Percentiles rank a stretch among this genome's conserved stretches.
Evolutionary conservation across 1,140 invertebrate species (phyloP).

Genomic region (Brachionus plicatilis): DNA sequence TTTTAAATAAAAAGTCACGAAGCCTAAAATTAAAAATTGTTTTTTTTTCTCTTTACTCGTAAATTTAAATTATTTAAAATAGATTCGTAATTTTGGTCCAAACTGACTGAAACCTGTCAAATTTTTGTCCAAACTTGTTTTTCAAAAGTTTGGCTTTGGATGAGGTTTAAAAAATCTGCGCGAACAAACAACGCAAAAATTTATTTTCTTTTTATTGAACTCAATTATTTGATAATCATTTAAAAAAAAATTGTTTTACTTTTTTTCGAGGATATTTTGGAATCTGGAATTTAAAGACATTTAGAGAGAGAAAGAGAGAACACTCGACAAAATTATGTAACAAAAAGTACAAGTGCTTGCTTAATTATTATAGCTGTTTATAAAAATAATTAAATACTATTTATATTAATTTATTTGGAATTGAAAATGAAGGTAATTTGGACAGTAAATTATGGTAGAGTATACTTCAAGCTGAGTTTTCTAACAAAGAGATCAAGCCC

Average conservation of each 20-base stretch:
- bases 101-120: background rate
- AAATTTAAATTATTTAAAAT: background rate
- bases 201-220: too few species aligned
- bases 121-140: background rate
- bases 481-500: background rate
- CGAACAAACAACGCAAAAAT: background rate
- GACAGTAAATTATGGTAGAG: background rate
- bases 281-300: too few species aligned
- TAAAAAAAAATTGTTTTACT: too few species aligned
- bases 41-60: background rate
- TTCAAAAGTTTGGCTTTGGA: background rate
- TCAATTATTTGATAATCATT: too few species aligned
- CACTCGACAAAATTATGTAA: background rate
- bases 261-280: too few species aligned
- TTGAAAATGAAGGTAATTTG: background rate
- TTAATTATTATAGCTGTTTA: background rate
- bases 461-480: background rate
- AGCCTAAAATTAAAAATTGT: background rate
- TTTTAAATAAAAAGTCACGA: background rate
- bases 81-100: background rate
- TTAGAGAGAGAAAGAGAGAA: background rate
- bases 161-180: background rate
- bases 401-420: background rate
- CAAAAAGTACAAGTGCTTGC: background rate
- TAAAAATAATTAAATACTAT: background rate